Evolutionary conservation across 2,797 vertebrate species (phyloP).

Genomic region (Rhinogobio ventralis): DNA sequence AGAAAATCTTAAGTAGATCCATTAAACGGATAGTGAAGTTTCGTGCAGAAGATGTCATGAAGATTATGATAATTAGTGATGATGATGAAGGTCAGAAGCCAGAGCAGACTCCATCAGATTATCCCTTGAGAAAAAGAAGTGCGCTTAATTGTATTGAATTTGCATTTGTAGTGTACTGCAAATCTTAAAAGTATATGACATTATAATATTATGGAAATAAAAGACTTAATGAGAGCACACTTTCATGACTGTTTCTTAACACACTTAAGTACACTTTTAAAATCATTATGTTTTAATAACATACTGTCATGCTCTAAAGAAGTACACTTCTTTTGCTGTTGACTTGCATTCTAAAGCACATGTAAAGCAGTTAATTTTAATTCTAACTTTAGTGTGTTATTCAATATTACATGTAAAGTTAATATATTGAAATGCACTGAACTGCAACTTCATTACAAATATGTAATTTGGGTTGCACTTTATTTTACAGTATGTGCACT

Average conservation of each 20-base stretch:
- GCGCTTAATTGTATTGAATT: background rate
- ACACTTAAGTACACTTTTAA: background rate
- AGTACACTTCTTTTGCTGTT: too few species aligned
- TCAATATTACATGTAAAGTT: too few species aligned
- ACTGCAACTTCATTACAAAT: too few species aligned
- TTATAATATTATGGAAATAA: background rate
- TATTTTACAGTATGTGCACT: too few species aligned
- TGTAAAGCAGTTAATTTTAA: too few species aligned
- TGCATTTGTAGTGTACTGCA: background rate
- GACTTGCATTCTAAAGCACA: too few species aligned
- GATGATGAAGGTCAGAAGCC: constrained; percentile 1
- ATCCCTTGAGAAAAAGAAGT: background rate
- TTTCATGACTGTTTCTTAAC: background rate
- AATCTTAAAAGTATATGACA: background rate
- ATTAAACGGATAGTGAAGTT: background rate
- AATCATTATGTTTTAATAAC: too few species aligned
- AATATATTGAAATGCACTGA: too few species aligned
- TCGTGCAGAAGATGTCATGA: background rate
- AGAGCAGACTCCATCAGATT: background rate
- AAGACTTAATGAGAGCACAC: background rate
- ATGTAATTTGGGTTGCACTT: too few species aligned
- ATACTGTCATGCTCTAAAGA: too few species aligned
- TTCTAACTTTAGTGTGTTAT: too few species aligned
- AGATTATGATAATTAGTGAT: constrained; percentile 7
- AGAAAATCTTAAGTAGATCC: background rate